Evolutionary conservation across 2,797 vertebrate species (phyloP), one percentile per base, ranked within the genome.

Genomic region (Myiotriccus ornatus): DNA sequence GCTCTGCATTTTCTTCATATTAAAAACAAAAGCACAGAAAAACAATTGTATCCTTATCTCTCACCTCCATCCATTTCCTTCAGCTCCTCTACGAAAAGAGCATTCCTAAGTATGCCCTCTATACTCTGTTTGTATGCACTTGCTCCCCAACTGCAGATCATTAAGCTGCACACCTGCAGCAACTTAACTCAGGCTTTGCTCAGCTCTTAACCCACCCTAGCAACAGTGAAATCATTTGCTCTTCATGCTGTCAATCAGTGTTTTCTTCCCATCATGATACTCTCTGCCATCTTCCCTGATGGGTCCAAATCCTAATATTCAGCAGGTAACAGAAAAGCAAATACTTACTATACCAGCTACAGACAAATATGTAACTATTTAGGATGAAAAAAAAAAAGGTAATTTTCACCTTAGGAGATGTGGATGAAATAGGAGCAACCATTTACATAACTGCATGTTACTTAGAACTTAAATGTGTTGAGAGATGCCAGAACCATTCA

Each of bases 151-250:
- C 14, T 49, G 32, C 43, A 65, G 39, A 23, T 84, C 46, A 49
- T 95, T 95, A 92, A 87, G 77, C 34, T 60, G 23, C 70, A 93
- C 93, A 95, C 74, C 94, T 95, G 93, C 83, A 92, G 52, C 59
- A 68, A 79, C 77, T 87, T 87, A 87, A 82, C 81, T 67, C 12
- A 1, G 30, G 24, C 44, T 83, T 91, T 47, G 53, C 10, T 46
- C 64, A 65, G 37, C 32, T 82, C 56, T 79, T 41, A 82, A 52
- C 9, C 9, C 22, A 22, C 32, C 9, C 34, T 32, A 67, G 49
- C 35, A 90, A 43, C 24, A 69, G 30, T 13, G 15, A 90, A 78
- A 73, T 68, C 3, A 4, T 59, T 76, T 32, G 11, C 32, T 64
- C 6, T 63, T 79, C 57, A 55, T 0, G 1, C 9, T 32, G 1